Percentiles rank a stretch among this genome's conserved stretches.
Evolutionary conservation across 2,113 vertebrate species (phyloP).

Genomic region (Petroica traversi): DNA sequence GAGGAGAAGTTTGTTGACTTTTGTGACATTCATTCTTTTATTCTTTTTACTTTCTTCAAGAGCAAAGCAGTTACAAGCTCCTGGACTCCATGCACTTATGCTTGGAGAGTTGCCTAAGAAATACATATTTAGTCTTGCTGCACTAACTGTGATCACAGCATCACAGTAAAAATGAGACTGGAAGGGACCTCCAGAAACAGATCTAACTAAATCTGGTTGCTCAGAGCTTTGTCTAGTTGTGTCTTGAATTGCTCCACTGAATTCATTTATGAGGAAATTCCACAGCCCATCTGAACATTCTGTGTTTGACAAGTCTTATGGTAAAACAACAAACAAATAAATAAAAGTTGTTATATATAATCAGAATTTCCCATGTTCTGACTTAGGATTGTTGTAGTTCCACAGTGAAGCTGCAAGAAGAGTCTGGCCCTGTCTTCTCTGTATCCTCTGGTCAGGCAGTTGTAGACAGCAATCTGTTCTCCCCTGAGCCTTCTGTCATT

Average conservation of each 20-base stretch:
- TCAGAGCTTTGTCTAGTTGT: background rate
- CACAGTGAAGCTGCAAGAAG: background rate
- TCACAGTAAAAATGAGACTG: background rate
- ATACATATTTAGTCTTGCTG: background rate
- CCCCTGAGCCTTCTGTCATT: background rate
- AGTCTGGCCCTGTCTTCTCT: background rate
- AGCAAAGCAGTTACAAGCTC: background rate
- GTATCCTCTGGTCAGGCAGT: background rate
- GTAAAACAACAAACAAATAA: background rate
- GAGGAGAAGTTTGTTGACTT: background rate
- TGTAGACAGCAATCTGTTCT: background rate
- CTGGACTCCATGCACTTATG: background rate
- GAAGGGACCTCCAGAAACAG: background rate
- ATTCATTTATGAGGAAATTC: background rate
- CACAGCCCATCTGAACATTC: background rate
- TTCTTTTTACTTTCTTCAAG: background rate
- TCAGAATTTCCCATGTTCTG: background rate
- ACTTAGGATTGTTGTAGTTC: background rate
- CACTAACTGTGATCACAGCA: background rate
- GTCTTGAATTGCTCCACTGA: background rate
- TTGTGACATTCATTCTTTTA: background rate
- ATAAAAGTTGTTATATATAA: background rate
- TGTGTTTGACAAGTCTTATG: background rate
- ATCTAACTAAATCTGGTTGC: background rate
- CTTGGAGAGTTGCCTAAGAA: background rate